Evolutionary conservation across 2,113 vertebrate genomes (phyloP).

Genomic region (Bubo scandiacus): DNA sequence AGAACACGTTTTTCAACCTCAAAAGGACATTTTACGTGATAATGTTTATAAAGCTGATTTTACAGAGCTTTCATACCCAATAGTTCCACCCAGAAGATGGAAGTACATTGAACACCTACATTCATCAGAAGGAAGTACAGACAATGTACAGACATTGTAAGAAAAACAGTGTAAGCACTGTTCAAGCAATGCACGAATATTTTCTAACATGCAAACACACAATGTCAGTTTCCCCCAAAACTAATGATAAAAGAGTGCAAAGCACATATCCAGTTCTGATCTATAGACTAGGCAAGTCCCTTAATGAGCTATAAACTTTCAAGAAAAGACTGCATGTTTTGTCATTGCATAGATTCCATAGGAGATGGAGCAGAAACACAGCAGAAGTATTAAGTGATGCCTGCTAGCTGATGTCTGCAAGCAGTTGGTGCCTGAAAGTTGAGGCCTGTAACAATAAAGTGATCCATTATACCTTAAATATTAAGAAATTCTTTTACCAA

Average conservation of each 20-base stretch:
- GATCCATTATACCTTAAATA: too few species aligned
- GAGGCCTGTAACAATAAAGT: too few species aligned
- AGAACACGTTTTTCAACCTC: not conserved
- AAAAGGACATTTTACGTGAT: not conserved
- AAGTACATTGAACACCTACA: not conserved
- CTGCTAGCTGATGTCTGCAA: too few species aligned
- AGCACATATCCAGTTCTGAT: not conserved
- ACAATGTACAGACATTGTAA: not conserved
- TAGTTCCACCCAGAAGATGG: not conserved
- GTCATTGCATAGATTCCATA: not conserved
- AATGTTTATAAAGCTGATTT: not conserved
- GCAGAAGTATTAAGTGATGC: not conserved
- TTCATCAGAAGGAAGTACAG: not conserved
- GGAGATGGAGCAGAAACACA: not conserved
- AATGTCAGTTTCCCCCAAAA: not conserved
- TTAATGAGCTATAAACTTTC: not conserved
- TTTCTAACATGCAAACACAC: not conserved
- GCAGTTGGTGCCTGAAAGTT: too few species aligned
- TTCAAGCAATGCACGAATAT: not conserved
- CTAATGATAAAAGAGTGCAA: not conserved
- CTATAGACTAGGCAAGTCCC: not conserved
- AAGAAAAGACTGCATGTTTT: not conserved
- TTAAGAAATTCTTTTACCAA: too few species aligned
- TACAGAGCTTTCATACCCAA: not conserved
- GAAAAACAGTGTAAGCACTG: not conserved